phyloP scores from a whole-genome alignment of 2,113 vertebrate genomes.

The Nothocercus nigrocapillus region DNA sequence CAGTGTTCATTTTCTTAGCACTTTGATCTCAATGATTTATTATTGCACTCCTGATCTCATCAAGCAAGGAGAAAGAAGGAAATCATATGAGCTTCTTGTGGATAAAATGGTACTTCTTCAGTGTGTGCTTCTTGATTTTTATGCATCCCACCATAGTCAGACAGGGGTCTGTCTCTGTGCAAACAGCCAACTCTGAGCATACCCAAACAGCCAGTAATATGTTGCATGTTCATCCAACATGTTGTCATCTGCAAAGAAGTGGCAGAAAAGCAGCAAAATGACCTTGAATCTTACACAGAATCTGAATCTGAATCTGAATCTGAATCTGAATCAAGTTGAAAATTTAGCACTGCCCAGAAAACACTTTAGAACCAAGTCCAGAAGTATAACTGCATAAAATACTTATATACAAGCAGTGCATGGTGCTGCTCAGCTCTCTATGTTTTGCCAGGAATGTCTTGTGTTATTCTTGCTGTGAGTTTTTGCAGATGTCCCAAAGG shows the following conservation, averaged over 20 bases:
- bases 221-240: not conserved
- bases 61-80: not conserved
- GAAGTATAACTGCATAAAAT: not conserved
- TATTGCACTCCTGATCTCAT: not conserved
- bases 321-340: not conserved
- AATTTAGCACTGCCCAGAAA: not conserved
- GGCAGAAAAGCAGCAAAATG: not conserved
- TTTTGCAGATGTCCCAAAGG: not conserved
- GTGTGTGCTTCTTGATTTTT: not conserved
- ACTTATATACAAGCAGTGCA: not conserved
- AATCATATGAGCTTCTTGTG: not conserved
- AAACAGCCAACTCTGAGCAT: not conserved
- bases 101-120: not conserved
- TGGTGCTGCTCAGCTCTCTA: not conserved
- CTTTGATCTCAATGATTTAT: not conserved
- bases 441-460: fast-evolving
- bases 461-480: not conserved
- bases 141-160: not conserved
- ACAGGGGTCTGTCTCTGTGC: not conserved
- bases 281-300: not conserved
- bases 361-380: not conserved
- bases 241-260: not conserved
- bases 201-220: fast-evolving
- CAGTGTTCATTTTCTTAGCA: not conserved
- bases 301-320: not conserved